phyloP scores from a whole-genome alignment of 2,113 vertebrate genomes.

The Orientallactaga bullata region DNA sequence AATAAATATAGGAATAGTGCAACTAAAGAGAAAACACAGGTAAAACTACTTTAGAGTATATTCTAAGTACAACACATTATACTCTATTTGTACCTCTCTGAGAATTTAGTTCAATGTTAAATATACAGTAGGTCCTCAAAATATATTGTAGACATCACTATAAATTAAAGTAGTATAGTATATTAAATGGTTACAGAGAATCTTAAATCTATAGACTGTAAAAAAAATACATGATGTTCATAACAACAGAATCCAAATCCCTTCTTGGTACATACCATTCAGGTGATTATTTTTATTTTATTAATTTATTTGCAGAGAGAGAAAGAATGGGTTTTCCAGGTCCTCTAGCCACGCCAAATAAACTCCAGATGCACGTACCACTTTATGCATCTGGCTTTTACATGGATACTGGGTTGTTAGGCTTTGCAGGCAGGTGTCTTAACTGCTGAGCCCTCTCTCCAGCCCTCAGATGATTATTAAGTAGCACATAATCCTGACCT shows the following conservation, averaged over 20 bases:
- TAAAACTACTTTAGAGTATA: neutral
- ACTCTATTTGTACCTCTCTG: neutral
- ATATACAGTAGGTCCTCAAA: neutral
- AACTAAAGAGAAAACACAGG: conserved; percentile 14
- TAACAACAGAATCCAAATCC: neutral
- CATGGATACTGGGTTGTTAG: too few species aligned
- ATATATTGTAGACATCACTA: conserved; percentile 1
- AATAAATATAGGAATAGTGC: neutral
- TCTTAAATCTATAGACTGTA: neutral
- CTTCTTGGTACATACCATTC: conserved; percentile 9
- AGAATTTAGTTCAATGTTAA: neutral
- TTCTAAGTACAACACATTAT: conserved; percentile 32
- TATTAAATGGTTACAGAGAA: conserved; percentile 28
- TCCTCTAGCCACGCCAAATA: too few species aligned
- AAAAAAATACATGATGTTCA: neutral
- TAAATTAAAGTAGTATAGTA: neutral
- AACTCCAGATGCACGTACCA: too few species aligned
- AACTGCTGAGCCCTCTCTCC: too few species aligned
- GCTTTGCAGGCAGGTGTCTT: too few species aligned
- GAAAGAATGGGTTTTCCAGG: too few species aligned
- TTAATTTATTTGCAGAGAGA: too few species aligned
- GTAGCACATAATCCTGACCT: neutral
- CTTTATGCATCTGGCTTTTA: too few species aligned
- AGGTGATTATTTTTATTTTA: neutral
- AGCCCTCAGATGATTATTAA: neutral